Evolutionary conservation across 1,140 invertebrate genomes (phyloP).

Genomic region (Ridgeia piscesae): DNA sequence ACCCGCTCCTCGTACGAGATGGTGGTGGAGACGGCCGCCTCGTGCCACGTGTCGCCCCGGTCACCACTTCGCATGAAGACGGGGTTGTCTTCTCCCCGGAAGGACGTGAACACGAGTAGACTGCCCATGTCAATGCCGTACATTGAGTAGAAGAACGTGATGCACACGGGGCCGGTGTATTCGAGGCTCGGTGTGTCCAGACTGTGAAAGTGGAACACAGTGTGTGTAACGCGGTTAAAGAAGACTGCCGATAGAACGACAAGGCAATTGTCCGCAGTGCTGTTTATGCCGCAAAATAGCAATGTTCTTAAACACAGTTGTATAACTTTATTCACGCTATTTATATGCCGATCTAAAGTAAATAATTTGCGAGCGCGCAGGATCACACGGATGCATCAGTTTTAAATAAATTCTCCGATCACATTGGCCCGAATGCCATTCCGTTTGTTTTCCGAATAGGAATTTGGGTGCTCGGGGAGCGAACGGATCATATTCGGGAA

Average conservation of each 20-base stretch:
- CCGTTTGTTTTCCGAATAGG: no score
- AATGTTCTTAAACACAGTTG: no score
- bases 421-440: no score
- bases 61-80: constrained; percentile 28
- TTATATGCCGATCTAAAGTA: no score
- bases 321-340: no score
- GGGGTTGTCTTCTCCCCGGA: constrained; percentile 28
- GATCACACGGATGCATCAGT: no score
- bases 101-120: constrained; percentile 40
- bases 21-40: constrained; percentile 31
- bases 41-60: constrained; percentile 35
- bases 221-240: background rate
- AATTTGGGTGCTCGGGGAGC: no score
- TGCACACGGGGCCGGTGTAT: constrained; percentile 33
- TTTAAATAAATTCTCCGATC: no score
- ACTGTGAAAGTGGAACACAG: background rate
- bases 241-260: background rate
- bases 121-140: constrained; percentile 62
- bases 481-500: no score
- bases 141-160: constrained; percentile 77
- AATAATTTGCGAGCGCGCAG: no score
- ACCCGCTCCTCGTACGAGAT: constrained; percentile 9
- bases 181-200: constrained; percentile 9
- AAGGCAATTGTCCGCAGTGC: background rate
- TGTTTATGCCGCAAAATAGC: no score